phyloP scores from a whole-genome alignment of 2,113 vertebrate genomes.

The Leptocoma aspasia region DNA sequence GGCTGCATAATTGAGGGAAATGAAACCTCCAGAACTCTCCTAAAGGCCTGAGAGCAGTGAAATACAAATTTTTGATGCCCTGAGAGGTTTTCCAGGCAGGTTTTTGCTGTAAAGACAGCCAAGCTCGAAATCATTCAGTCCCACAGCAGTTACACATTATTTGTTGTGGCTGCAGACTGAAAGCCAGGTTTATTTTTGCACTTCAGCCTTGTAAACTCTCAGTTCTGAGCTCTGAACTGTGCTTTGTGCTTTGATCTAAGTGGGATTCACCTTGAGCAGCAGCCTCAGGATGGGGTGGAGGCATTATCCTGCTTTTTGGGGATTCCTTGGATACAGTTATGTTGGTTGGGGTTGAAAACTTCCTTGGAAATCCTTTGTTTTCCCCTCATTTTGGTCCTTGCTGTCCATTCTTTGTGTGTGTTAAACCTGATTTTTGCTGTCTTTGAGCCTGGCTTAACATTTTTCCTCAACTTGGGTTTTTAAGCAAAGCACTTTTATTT shows the following conservation, averaged over 20 bases:
- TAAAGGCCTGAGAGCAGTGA: background rate
- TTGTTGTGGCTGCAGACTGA: background rate
- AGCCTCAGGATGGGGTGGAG: background rate
- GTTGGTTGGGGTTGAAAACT: background rate
- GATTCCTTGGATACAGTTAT: background rate
- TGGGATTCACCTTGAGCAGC: background rate
- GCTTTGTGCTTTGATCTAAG: background rate
- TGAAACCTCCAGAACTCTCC: background rate
- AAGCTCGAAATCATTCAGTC: background rate
- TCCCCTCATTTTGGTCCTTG: background rate
- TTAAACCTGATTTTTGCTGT: background rate
- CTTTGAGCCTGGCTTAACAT: background rate
- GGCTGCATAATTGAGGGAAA: background rate
- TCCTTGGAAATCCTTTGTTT: background rate
- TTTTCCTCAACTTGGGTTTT: background rate
- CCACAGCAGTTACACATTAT: background rate
- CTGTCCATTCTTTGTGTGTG: accelerated
- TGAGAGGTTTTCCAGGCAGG: background rate
- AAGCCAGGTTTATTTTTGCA: background rate
- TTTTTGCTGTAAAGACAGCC: background rate
- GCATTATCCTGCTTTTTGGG: background rate
- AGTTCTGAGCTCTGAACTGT: background rate
- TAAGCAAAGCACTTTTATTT: background rate
- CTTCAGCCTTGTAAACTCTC: background rate
- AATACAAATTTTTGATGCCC: background rate